Evolutionary conservation across 2,888 invertebrate genomes (phyloP).

Genomic region (Temnothorax unifasciatus): DNA sequence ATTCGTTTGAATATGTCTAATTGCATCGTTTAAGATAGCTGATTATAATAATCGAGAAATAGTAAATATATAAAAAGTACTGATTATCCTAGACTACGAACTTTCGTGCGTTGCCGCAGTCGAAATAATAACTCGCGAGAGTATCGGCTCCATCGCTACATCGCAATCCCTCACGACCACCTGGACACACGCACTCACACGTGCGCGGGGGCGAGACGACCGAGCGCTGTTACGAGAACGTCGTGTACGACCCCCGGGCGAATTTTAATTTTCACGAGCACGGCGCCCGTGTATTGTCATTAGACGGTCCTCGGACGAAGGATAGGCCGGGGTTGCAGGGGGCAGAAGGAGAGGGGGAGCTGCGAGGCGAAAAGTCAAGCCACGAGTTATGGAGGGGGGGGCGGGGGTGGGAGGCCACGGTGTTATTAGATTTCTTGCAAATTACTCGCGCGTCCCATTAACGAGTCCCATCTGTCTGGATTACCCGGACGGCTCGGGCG

Average conservation of each 20-base stretch:
- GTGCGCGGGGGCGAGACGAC: not conserved
- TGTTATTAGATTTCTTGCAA: constrained; percentile 84
- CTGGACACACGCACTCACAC: constrained; percentile 38
- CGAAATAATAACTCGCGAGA: constrained; percentile 30
- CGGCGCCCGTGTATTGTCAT: constrained; percentile 79
- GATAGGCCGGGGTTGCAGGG: constrained; percentile 62
- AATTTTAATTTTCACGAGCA: constrained; percentile 80
- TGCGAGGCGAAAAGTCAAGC: constrained; percentile 48
- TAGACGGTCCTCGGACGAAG: constrained; percentile 73
- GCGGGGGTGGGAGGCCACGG: constrained; percentile 61
- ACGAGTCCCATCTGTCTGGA: constrained; percentile 82
- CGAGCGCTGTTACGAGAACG: constrained; percentile 42
- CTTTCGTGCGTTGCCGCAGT: not conserved
- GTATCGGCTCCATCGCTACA: constrained; percentile 43
- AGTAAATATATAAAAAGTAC: too few species aligned
- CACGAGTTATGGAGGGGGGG: constrained; percentile 68
- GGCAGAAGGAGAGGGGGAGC: constrained; percentile 12
- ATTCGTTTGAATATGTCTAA: not conserved
- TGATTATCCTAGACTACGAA: not conserved
- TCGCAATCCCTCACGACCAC: constrained; percentile 33
- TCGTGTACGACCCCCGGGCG: constrained; percentile 69
- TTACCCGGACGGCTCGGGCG: constrained; percentile 75
- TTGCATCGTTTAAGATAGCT: not conserved
- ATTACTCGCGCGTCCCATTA: constrained; percentile 83
- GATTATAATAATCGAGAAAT: not conserved